phyloP scores from a whole-genome alignment of 2,113 vertebrate genomes.

The Paralichthys olivaceus region DNA sequence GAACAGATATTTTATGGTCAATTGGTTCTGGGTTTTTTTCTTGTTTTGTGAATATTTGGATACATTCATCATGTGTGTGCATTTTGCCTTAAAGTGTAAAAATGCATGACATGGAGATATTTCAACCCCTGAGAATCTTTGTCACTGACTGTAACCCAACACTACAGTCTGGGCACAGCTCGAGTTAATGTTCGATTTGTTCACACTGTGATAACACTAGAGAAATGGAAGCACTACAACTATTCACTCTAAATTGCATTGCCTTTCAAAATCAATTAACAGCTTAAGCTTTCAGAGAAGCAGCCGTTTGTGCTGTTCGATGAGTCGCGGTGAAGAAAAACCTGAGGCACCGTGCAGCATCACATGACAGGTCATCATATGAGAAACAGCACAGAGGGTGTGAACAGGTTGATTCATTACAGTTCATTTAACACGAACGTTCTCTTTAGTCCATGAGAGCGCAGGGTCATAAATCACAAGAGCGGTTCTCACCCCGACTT shows the following conservation, averaged over 20 bases:
- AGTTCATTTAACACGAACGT: neutral
- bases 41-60: no score
- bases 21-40: no score
- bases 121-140: no score
- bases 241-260: neutral
- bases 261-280: no score
- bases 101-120: neutral
- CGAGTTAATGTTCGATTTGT: neutral
- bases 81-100: neutral
- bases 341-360: slow-evolving; percentile 6
- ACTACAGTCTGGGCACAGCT: no score
- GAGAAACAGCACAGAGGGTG: neutral
- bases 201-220: neutral
- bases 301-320: neutral
- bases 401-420: neutral
- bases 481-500: slow-evolving; percentile 90
- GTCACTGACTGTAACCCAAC: neutral
- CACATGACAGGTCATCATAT: slow-evolving; percentile 32
- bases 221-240: neutral
- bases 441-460: neutral
- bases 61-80: no score
- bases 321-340: neutral
- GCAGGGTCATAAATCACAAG: neutral
- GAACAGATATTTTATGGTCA: neutral
- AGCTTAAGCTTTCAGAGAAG: neutral